Evolutionary conservation across 2,113 vertebrate genomes (phyloP).

Genomic region (Tupaia tana): DNA sequence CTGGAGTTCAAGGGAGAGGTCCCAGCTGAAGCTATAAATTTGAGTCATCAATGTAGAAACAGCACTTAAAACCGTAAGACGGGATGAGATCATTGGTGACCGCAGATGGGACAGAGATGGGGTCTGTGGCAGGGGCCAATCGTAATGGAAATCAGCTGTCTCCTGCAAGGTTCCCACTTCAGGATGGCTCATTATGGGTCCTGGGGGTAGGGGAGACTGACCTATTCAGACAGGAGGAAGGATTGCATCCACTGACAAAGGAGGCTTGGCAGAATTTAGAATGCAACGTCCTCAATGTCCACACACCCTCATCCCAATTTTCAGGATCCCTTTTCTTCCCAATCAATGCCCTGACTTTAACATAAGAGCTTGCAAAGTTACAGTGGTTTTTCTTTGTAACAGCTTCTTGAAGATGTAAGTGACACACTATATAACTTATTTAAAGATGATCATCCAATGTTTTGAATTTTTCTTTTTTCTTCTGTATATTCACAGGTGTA

Average conservation of each 20-base stretch:
- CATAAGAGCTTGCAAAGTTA: neutral
- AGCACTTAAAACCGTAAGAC: neutral
- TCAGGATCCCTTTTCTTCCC: neutral
- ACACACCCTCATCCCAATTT: neutral
- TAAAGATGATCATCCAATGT: too few relatives aligned
- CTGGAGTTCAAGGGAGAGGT: neutral
- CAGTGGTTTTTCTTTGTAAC: neutral
- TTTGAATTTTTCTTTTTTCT: too few relatives aligned
- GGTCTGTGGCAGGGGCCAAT: neutral
- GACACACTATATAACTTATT: neutral
- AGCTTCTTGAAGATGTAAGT: neutral
- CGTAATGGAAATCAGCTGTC: neutral
- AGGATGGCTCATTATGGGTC: neutral
- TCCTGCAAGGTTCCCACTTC: neutral
- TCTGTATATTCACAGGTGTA: neutral
- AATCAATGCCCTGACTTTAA: neutral
- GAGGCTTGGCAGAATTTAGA: neutral
- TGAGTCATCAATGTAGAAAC: neutral
- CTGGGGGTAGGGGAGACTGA: neutral
- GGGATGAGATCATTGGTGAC: neutral
- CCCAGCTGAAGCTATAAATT: slow-evolving; percentile 11
- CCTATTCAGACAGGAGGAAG: neutral
- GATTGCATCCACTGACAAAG: neutral
- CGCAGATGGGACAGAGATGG: neutral
- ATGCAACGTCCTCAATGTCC: neutral